Conservation (phyloP, 2,113 vertebrate genomes). For the Perognathus longimembris region DNA sequence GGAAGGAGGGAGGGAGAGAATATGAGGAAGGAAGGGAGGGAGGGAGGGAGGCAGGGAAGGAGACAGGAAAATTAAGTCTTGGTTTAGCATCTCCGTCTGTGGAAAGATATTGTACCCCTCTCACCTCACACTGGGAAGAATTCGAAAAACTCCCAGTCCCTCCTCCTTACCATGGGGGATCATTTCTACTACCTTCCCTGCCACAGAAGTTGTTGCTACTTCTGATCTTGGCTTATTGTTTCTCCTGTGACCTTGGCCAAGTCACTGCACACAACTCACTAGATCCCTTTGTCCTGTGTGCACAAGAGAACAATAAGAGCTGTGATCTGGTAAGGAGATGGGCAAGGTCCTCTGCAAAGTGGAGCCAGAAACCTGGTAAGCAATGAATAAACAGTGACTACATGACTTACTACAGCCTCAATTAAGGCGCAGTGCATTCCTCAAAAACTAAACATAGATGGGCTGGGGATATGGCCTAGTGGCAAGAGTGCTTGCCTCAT, state of each 20-base stretch:
- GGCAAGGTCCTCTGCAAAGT: not conserved
- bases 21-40: no score
- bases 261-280: not conserved
- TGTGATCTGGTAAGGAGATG: not conserved
- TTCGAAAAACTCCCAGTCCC: not conserved
- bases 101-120: not conserved
- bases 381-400: not conserved
- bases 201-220: not conserved
- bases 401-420: no score
- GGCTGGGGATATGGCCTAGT: no score
- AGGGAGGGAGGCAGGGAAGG: no score
- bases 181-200: not conserved
- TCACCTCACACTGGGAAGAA: not conserved
- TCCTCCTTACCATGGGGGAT: not conserved
- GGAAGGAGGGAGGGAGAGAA: no score
- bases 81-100: not conserved
- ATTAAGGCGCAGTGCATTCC: not conserved
- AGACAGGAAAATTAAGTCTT: not conserved
- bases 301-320: not conserved
- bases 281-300: not conserved
- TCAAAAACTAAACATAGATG: no score
- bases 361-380: not conserved
- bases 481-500: no score
- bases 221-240: not conserved
- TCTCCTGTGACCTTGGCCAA: not conserved